phyloP scores from a whole-genome alignment of 53 echinoderm and acorn worm species.

The Apostichopus leukothele region DNA sequence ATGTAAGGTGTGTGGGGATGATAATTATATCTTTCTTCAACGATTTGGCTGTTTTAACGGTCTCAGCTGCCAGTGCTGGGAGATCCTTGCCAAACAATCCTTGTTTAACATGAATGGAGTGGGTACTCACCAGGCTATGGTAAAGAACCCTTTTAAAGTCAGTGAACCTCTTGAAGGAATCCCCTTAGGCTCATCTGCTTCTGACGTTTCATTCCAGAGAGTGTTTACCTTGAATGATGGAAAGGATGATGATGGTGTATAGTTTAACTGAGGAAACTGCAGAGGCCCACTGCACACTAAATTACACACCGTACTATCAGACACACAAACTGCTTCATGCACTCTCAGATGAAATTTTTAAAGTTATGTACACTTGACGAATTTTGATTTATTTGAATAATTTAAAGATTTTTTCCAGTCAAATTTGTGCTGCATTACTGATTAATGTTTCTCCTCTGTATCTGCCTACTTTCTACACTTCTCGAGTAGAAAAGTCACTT shows the following conservation, averaged over 20 bases:
- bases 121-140: neutral
- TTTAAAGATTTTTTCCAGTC: too few relatives aligned
- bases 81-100: neutral
- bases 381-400: too few relatives aligned
- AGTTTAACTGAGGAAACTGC: neutral
- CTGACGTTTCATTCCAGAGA: neutral
- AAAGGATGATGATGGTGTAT: neutral
- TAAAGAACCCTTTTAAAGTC: neutral
- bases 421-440: too few relatives aligned
- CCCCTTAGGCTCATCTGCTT: neutral
- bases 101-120: neutral
- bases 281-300: neutral
- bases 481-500: too few relatives aligned
- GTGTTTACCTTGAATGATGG: neutral
- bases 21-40: too few relatives aligned
- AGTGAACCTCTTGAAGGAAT: constrained; percentile 3
- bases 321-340: neutral
- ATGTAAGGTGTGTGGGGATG: too few relatives aligned
- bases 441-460: too few relatives aligned
- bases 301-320: neutral
- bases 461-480: too few relatives aligned
- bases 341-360: neutral
- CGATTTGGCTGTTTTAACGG: too few relatives aligned
- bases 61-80: too few relatives aligned
- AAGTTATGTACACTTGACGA: neutral